phyloP scores from a whole-genome alignment of 2,888 invertebrate species.

The Chrysotoxum bicinctum region DNA sequence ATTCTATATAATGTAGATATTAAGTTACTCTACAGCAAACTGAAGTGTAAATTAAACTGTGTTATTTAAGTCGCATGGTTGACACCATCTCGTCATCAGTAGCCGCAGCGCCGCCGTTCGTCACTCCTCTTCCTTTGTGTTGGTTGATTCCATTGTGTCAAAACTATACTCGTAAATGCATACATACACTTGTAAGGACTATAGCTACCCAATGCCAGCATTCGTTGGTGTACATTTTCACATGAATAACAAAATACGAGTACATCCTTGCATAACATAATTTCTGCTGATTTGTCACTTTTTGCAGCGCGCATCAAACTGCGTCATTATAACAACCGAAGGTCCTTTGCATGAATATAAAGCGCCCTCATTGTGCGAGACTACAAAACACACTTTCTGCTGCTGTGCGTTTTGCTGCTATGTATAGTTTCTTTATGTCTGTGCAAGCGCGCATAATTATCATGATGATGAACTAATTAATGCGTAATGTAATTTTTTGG shows the following conservation, averaged over 20 bases:
- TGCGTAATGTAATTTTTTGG: slow-evolving; percentile 60
- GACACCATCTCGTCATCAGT: neutral
- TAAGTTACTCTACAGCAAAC: slow-evolving; percentile 10
- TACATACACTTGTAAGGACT: neutral
- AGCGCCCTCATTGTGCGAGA: slow-evolving; percentile 22
- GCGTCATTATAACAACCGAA: slow-evolving; percentile 27
- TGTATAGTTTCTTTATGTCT: neutral
- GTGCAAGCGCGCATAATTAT: slow-evolving; percentile 38
- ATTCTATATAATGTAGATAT: neutral
- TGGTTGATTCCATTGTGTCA: neutral
- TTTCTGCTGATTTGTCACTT: slow-evolving; percentile 67
- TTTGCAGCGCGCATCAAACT: slow-evolving; percentile 47
- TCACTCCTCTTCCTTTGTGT: neutral
- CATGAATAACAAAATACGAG: slow-evolving; percentile 63
- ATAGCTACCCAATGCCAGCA: neutral
- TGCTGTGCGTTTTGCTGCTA: neutral
- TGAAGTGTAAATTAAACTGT: slow-evolving; percentile 62
- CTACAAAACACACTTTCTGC: slow-evolving; percentile 25
- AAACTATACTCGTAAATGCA: neutral
- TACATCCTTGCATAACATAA: slow-evolving; percentile 51
- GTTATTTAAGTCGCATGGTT: slow-evolving; percentile 23
- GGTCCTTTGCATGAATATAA: slow-evolving; percentile 64
- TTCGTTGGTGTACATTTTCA: slow-evolving; percentile 32
- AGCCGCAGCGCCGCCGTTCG: neutral
- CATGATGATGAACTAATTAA: slow-evolving; percentile 67